A percentile compares a stretch with the other conserved stretches of the same genome.
phyloP scores from a whole-genome alignment of 2,797 vertebrate genomes.

The Pipistrellus kuhlii region DNA sequence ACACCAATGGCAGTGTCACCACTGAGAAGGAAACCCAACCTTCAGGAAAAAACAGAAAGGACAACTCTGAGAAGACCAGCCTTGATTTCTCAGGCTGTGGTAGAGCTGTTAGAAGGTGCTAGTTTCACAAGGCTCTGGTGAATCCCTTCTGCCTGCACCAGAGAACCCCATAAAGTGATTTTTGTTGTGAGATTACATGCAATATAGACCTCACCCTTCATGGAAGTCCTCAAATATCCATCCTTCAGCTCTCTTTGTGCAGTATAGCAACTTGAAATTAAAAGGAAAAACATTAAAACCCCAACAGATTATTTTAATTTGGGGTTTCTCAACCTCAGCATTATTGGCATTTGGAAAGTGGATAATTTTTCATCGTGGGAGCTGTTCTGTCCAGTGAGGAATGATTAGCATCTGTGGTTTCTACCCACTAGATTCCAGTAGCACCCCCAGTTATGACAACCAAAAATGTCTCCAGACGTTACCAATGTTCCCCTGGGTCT shows the following conservation, averaged over 20 bases:
- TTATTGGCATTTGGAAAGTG: slow-evolving; percentile 21
- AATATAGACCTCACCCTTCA: not conserved
- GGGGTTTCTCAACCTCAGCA: slow-evolving; percentile 62
- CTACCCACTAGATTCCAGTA: slow-evolving; percentile 61
- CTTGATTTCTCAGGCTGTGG: not conserved
- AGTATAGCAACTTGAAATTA: slow-evolving; percentile 22
- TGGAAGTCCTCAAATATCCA: not conserved
- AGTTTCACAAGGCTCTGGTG: not conserved
- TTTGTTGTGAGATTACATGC: not conserved
- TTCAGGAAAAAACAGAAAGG: not conserved
- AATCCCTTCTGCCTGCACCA: not conserved
- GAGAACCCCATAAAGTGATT: not conserved
- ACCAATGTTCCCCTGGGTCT: not conserved
- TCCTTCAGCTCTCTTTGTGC: not conserved
- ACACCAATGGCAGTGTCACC: not conserved
- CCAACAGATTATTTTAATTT: slow-evolving; percentile 76
- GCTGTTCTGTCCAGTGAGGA: not conserved
- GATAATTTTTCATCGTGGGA: slow-evolving; percentile 32
- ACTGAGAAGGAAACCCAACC: not conserved
- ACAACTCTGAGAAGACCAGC: not conserved
- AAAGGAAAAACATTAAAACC: slow-evolving; percentile 60
- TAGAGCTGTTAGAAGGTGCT: not conserved
- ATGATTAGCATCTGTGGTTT: slow-evolving; percentile 10
- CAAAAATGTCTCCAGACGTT: slow-evolving; percentile 62
- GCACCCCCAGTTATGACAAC: slow-evolving; percentile 59